Evolutionary conservation across 2,888 invertebrate genomes (phyloP).

Genomic region (Carcina quercana): DNA sequence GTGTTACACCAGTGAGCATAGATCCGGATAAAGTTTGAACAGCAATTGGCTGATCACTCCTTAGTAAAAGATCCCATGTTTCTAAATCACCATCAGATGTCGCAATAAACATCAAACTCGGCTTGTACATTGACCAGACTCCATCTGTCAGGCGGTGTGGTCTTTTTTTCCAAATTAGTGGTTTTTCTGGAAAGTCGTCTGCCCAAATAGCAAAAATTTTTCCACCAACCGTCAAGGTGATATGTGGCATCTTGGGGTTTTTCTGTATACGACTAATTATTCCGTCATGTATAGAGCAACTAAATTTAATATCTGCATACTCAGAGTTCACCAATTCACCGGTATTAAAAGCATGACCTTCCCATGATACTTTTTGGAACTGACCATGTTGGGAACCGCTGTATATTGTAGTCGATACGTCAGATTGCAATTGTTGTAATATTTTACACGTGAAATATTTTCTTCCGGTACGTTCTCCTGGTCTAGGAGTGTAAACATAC

Average conservation of each 20-base stretch:
- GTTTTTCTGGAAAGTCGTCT: conserved; percentile 75
- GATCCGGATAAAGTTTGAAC: conserved; percentile 79
- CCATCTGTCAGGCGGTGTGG: conserved; percentile 75
- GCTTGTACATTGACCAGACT: conserved; percentile 84
- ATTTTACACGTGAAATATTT: conserved; percentile 55
- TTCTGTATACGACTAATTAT: conserved; percentile 75
- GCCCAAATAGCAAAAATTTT: conserved; percentile 85
- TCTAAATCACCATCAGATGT: conserved; percentile 85
- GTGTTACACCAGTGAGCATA: conserved; percentile 77
- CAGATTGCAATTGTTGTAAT: conserved; percentile 35
- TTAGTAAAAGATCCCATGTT: conserved; percentile 85
- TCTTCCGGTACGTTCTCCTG: conserved; percentile 44
- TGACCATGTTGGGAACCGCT: conserved; percentile 62
- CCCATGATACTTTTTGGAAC: conserved; percentile 72
- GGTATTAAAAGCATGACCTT: conserved; percentile 79
- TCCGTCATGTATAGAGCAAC: conserved; percentile 80
- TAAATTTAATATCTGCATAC: conserved; percentile 53
- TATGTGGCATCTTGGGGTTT: conserved; percentile 76
- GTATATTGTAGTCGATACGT: conserved; percentile 42
- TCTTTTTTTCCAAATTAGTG: conserved; percentile 80
- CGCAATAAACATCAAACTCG: conserved; percentile 81
- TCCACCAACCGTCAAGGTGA: conserved; percentile 83
- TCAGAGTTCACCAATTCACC: conserved; percentile 77
- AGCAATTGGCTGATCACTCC: conserved; percentile 80
- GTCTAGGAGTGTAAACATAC: conserved; percentile 42